Percentiles rank a stretch among this genome's conserved stretches.
phyloP scores from a whole-genome alignment of 2,888 invertebrate species.

The Dryobota labecula region DNA sequence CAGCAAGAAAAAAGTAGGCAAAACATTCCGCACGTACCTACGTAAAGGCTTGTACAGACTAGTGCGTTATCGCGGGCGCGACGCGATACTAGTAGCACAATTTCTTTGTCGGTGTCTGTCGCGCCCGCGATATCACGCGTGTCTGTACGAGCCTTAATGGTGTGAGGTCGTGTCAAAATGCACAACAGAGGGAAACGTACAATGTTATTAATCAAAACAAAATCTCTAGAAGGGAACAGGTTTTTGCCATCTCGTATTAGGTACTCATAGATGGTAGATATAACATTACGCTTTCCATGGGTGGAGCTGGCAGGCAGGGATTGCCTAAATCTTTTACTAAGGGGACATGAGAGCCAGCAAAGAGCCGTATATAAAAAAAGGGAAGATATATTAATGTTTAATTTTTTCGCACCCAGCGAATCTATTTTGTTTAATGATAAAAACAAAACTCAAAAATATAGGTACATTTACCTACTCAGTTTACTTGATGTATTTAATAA shows the following conservation, averaged over 20 bases:
- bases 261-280: not conserved
- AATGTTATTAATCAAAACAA: slow-evolving; percentile 15
- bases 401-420: not conserved
- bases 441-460: not conserved
- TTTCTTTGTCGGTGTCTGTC: no score
- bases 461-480: not conserved
- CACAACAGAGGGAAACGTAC: slow-evolving; percentile 9
- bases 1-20: no score
- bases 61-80: no score
- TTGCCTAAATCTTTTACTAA: not conserved
- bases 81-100: no score
- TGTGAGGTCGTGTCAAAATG: slow-evolving; percentile 6
- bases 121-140: no score
- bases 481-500: slow-evolving; percentile 5
- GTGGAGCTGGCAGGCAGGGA: not conserved
- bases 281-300: not conserved
- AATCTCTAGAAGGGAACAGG: slow-evolving; percentile 1
- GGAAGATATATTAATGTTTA: no score
- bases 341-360: not conserved
- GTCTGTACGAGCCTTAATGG: no score
- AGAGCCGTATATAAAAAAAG: not conserved
- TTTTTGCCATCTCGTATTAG: not conserved
- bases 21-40: not conserved
- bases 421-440: not conserved
- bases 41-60: no score